Conservation (phyloP, 2,888 invertebrate genomes). For the Hipparchia sbordonii region DNA sequence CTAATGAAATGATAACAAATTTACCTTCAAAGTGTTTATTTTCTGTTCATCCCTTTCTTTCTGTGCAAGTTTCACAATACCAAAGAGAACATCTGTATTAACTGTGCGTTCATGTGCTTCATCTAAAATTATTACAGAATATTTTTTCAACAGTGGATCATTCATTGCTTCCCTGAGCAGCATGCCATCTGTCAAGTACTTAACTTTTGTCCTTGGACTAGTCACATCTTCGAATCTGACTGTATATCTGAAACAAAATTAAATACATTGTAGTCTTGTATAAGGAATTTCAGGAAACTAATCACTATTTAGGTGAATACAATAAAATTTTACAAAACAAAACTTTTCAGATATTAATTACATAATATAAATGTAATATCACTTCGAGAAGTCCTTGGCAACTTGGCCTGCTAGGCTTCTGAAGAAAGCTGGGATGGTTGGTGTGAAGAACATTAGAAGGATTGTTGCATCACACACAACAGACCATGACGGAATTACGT, state of each 20-base stretch:
- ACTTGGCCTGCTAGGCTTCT: too few species aligned
- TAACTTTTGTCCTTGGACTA: slow-evolving; percentile 90
- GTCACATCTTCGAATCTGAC: slow-evolving; percentile 97
- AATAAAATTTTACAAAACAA: too few species aligned
- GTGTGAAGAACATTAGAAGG: too few species aligned
- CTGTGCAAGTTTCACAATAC: slow-evolving; percentile 95
- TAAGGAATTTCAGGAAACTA: too few species aligned
- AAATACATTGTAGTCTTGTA: too few species aligned
- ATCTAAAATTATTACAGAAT: slow-evolving; percentile 93
- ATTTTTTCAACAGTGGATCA: slow-evolving; percentile 88
- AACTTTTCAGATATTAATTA: too few species aligned
- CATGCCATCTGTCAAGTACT: slow-evolving; percentile 97
- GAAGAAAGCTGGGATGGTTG: too few species aligned
- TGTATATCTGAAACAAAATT: slow-evolving; percentile 80
- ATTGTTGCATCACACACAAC: too few species aligned
- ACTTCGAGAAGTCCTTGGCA: too few species aligned
- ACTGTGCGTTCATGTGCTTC: slow-evolving; percentile 98
- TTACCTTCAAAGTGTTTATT: slow-evolving; percentile 85
- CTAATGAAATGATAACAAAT: background rate
- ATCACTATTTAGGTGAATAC: too few species aligned
- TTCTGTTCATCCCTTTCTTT: slow-evolving; percentile 85
- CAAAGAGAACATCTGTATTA: slow-evolving; percentile 96
- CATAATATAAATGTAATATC: too few species aligned
- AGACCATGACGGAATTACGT: too few species aligned
- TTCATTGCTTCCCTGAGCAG: slow-evolving; percentile 94